Base-by-base conservation (phyloP, 2,797 vertebrate genomes). In the Podargus strigoides region DNA sequence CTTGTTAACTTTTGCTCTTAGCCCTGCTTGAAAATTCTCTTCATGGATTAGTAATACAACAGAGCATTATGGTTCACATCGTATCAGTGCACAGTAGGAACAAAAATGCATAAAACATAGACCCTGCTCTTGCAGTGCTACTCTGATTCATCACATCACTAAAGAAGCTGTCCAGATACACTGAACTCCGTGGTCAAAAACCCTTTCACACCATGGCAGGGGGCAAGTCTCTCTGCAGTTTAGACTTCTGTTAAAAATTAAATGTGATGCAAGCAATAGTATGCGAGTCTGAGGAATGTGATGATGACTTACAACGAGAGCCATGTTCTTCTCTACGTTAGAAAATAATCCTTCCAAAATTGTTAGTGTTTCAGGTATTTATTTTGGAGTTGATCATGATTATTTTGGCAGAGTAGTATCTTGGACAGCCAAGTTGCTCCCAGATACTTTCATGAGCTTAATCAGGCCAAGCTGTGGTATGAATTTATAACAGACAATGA, bases 51-150 rank as follows among this genome's bases (percentile, higher is more conserved):
- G 94, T 95, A 84, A 95, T 86, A 44, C 14, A 52, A 75, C 19
- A 67, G 74, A 90, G 37, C 76, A 49, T 49, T 64, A 24, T 14
- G 62, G 80, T 73, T 94, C 92, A 89, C 70, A 87, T 94, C 89
- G 3, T 92, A 87, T 70, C 91, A 84, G 67, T 18, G 41, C 73
- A 84, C 30, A 50, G n/a, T 19, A 85, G 50, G 87, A 94, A 91
- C 32, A 84, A 67, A 95, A 90, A 91, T 94, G 76, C 91, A 95
- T 93, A 92, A 95, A 95, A 88, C 79, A 91, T 73, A 78, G 89
- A 66, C 39, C 16, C 49, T 47, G 49, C 24, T 85, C 72, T 77
- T 66, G 46, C 50, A 80, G 84, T 26, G 58, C 50, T 85, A 19
- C 44, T 66, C 50, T 59, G 66, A 21, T 72, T 89, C 55, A 46